Evolutionary conservation across 92 coral and sea anemone species (phyloP), one percentile per base, ranked within the genome.

Genomic region (Hydrozoanthus gracilis): DNA sequence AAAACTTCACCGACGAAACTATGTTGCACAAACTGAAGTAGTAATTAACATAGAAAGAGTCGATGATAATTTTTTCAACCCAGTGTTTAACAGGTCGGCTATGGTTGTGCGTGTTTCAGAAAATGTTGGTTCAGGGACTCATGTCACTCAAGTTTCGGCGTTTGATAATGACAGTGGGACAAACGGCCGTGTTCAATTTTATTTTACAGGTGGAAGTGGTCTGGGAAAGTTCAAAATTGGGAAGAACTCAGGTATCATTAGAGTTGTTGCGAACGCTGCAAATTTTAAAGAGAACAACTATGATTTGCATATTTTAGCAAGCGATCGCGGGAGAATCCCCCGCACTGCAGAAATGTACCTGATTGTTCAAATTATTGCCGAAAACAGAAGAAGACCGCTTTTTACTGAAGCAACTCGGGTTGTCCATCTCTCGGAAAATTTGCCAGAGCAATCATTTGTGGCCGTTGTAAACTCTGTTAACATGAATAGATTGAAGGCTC

Each of bases 281-380:
- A 86, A 83, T 87, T 90, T 88, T 48, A 86, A 47, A 68, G 90
- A 76, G 18, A 64, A 86, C 8, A 82, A 90, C 67, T 93, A 93
- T 61, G 98, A 91, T 79, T 87, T 97, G 83, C 82, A 90, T 86
- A 87, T 97, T 58, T 90, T 93, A 82, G 99, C 95, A 16, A 92
- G 90, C 54, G 97, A 95, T 80, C 73, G 86, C 79, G 95, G 97
- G 20, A 92, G 85, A 71, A 77, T 75, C 74, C 96, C 98, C 85
- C 95, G 86, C 73, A 72, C 79, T 67, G 92, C 96, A 55, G 82
- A 82, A 27, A 84, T 89, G 71, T 96, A 91, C 87, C 4, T 95
- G 8, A 71, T 95, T 10, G 71, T 95, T 46, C 67, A 78, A 35
- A 86, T 93, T 6, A 87, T 64, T 39, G 90, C 84, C 55, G 70